These are phyloP conservation scores for Nibea coibor DNA, from an alignment of 2,113 vertebrate genomes.

Conservation along the genomic window DNA sequence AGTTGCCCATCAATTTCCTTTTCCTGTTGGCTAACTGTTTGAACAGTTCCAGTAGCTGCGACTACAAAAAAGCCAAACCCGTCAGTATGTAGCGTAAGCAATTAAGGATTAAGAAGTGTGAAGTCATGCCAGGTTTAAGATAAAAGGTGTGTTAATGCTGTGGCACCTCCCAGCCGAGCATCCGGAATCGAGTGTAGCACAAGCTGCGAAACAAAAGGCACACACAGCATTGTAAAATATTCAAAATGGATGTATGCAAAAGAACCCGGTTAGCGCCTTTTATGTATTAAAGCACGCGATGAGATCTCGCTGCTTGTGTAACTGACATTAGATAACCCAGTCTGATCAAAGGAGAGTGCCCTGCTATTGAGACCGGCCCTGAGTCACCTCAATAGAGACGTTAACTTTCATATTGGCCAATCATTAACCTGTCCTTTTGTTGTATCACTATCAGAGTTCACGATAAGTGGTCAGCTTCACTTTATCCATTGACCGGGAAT, in stretches of 20 bases:
- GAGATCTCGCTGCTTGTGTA: slow-evolving; percentile 2
- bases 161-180: slow-evolving; percentile 22
- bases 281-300: not conserved
- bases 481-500: not conserved
- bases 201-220: slow-evolving; percentile 42
- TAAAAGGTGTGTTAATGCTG: slow-evolving; percentile 21
- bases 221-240: slow-evolving; percentile 16
- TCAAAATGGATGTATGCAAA: slow-evolving; percentile 50
- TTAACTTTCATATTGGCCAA: slow-evolving; percentile 24
- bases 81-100: not conserved
- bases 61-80: not conserved
- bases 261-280: not conserved
- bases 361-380: not conserved
- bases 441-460: slow-evolving; percentile 20
- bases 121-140: slow-evolving; percentile 33
- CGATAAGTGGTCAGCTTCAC: slow-evolving; percentile 30
- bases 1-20: not conserved
- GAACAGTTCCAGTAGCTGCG: not conserved
- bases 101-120: slow-evolving; percentile 17
- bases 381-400: not conserved
- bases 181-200: slow-evolving; percentile 9
- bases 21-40: not conserved
- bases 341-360: slow-evolving; percentile 12
- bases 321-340: not conserved
- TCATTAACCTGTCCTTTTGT: slow-evolving; percentile 41